A percentile compares a stretch with the other conserved stretches of the same genome.
Evolutionary conservation across 2,797 vertebrate species (phyloP).

Genomic region (Arnoldichthys spilopterus): DNA sequence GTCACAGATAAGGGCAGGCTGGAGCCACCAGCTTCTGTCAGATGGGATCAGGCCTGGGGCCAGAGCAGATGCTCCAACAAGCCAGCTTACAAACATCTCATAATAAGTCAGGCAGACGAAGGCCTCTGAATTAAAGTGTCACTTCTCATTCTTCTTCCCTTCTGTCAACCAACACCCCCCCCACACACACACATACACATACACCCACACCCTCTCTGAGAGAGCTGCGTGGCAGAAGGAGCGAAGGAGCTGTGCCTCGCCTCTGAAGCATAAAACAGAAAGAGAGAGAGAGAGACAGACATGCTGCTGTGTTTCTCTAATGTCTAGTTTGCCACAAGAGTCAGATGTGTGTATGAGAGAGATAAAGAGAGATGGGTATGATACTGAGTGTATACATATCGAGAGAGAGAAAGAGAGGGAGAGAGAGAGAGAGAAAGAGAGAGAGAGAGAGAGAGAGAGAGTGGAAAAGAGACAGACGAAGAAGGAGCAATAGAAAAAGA

Average conservation of each 20-base stretch:
- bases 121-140: conserved; percentile 84
- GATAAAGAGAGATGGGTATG: not conserved
- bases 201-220: conserved; percentile 46
- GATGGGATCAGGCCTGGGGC: conserved; percentile 72
- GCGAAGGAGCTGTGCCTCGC: conserved; percentile 56
- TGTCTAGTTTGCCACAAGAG: no score
- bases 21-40: conserved; percentile 70
- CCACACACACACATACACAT: not conserved
- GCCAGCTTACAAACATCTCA: conserved; percentile 83
- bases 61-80: conserved; percentile 76
- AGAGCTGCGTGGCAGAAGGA: conserved; percentile 57
- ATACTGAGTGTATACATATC: not conserved
- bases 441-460: not conserved
- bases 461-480: not conserved
- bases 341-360: not conserved
- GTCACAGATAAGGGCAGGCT: conserved; percentile 74
- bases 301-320: no score
- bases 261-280: not conserved
- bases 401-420: not conserved
- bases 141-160: conserved; percentile 83
- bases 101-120: conserved; percentile 82
- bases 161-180: conserved; percentile 67
- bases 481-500: not conserved
- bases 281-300: not conserved
- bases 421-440: not conserved